A percentile compares a stretch with the other conserved stretches of the same genome.
These are phyloP conservation scores for Yoshiicerus persimilis DNA, from an alignment of 1,140 invertebrate species.

Conservation along the genomic window DNA sequence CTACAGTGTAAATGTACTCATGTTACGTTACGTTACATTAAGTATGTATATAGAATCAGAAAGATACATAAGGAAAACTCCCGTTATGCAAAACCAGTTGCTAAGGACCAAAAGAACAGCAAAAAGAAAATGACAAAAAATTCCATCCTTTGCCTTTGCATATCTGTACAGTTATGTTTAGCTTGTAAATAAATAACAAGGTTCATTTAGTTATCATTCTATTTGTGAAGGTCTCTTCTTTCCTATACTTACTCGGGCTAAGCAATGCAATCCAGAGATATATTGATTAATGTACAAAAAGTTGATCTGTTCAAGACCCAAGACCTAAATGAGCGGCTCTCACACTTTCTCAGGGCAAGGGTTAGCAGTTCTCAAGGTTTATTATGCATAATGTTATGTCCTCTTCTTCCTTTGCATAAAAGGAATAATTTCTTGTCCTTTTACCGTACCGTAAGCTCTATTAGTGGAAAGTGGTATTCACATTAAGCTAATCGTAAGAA, in stretches of 20 bases:
- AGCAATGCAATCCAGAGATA: neutral
- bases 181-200: neutral
- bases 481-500: neutral
- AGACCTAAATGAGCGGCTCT: conserved; percentile 10
- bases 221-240: neutral
- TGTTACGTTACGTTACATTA: neutral
- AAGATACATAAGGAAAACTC: neutral
- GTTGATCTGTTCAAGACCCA: neutral
- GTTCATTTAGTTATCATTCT: neutral
- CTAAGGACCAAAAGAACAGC: conserved; percentile 11
- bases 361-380: conserved; percentile 22
- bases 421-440: conserved; percentile 6
- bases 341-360: conserved; percentile 23
- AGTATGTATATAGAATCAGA: neutral
- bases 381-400: conserved; percentile 5
- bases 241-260: neutral
- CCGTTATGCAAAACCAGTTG: conserved; percentile 15
- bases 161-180: neutral
- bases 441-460: neutral
- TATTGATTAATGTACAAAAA: conserved; percentile 28
- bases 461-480: too few relatives aligned
- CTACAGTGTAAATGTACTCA: neutral
- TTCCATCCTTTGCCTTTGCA: neutral
- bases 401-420: conserved; percentile 22
- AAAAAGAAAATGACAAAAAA: conserved; percentile 21